Percentiles rank a stretch among this genome's conserved stretches.
Evolutionary conservation across 1,140 invertebrate species (phyloP).

Genomic region (Steinernema khuongi): DNA sequence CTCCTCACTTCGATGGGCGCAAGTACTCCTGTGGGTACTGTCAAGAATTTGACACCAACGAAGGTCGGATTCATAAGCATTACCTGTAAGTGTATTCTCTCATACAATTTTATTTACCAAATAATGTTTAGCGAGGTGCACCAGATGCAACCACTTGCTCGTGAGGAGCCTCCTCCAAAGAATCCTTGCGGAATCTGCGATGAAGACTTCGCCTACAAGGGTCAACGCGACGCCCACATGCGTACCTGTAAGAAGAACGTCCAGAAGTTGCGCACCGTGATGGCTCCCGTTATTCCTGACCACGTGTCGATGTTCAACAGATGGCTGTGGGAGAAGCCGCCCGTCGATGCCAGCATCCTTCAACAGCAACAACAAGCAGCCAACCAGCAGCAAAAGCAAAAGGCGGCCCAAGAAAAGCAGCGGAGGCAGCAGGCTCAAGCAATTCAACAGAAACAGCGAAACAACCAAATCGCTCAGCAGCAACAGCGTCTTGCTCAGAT

Average conservation of each 20-base stretch:
- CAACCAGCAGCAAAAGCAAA: conserved; percentile 22
- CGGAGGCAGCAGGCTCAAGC: conserved; percentile 18
- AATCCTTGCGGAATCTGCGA: conserved; percentile 53
- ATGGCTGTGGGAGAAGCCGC: conserved; percentile 39
- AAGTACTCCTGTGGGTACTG: conserved; percentile 51
- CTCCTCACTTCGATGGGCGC: conserved; percentile 42
- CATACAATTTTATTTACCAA: conserved; percentile 28
- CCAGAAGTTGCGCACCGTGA: conserved; percentile 25
- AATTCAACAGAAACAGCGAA: not conserved
- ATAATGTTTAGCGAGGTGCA: conserved; percentile 46
- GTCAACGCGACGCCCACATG: conserved; percentile 38
- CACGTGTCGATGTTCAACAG: conserved; percentile 27
- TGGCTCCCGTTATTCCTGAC: conserved; percentile 31
- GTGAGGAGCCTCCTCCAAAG: conserved; percentile 43
- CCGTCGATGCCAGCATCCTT: conserved; percentile 32
- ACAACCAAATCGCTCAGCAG: conserved; percentile 7
- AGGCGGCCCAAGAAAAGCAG: not conserved
- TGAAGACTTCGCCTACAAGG: conserved; percentile 38
- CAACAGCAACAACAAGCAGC: conserved; percentile 33
- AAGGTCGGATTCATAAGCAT: conserved; percentile 47
- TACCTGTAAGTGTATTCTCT: conserved; percentile 46
- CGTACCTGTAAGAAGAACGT: conserved; percentile 34
- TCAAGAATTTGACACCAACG: conserved; percentile 55
- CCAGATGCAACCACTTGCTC: conserved; percentile 37
- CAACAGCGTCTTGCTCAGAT: conserved; percentile 19